Evolutionary conservation across 2,888 invertebrate species (phyloP).

Genomic region (Pediacus dermestoides): DNA sequence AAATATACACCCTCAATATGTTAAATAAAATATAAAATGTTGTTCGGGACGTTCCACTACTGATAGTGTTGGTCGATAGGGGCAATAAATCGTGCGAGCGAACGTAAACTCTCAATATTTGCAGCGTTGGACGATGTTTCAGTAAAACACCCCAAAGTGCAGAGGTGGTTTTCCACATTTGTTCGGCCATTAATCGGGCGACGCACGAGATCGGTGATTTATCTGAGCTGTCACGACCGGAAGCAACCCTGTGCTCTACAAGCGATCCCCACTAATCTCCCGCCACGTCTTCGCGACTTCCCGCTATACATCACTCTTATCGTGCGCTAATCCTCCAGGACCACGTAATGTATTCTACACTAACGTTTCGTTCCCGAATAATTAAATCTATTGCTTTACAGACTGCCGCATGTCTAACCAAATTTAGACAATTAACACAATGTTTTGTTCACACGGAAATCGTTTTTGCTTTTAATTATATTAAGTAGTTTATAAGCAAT

Average conservation of each 20-base stretch:
- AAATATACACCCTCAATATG: no score
- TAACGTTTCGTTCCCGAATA: slow-evolving; percentile 29
- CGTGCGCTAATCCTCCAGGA: slow-evolving; percentile 42
- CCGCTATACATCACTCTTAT: slow-evolving; percentile 49
- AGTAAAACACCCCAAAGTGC: slow-evolving; percentile 41
- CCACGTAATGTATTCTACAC: slow-evolving; percentile 36
- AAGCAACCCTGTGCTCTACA: slow-evolving; percentile 49
- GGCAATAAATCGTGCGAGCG: slow-evolving; percentile 30
- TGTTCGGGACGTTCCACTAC: no score
- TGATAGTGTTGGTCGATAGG: slow-evolving; percentile 18
- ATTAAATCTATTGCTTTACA: slow-evolving; percentile 36
- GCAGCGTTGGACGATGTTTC: slow-evolving; percentile 34
- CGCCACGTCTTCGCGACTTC: slow-evolving; percentile 49
- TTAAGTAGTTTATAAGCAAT: no score
- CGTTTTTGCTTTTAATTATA: no score
- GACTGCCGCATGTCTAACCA: no score
- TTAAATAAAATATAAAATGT: no score
- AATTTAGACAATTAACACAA: no score
- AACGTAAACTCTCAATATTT: slow-evolving; percentile 37
- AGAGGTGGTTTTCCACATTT: slow-evolving; percentile 51
- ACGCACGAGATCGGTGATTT: slow-evolving; percentile 45
- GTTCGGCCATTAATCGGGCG: slow-evolving; percentile 49
- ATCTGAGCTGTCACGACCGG: slow-evolving; percentile 49
- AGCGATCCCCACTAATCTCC: slow-evolving; percentile 49
- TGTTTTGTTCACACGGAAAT: no score